phyloP scores from a whole-genome alignment of 64 coral and sea anemone species.

The Stylophora pistillata region DNA sequence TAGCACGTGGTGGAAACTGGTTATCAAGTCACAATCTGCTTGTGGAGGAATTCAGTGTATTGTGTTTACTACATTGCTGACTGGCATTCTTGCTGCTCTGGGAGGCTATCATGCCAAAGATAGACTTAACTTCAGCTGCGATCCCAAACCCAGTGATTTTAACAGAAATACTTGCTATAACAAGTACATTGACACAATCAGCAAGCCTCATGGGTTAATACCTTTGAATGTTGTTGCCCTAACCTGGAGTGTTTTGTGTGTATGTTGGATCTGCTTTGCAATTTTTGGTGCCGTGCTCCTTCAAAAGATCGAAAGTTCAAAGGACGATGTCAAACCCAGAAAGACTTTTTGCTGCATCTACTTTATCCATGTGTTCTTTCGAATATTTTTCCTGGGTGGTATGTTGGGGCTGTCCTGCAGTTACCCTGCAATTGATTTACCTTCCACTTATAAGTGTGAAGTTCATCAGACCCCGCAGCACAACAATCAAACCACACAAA shows the following conservation, averaged over 20 bases:
- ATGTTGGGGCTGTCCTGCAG: background rate
- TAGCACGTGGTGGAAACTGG: background rate
- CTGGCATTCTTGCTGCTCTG: background rate
- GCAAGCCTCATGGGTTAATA: background rate
- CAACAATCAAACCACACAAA: background rate
- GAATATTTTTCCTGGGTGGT: background rate
- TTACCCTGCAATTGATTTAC: background rate
- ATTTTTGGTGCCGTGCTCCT: background rate
- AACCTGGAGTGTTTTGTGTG: background rate
- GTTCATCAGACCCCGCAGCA: background rate
- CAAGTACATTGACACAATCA: background rate
- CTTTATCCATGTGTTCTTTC: background rate
- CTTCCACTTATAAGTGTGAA: background rate
- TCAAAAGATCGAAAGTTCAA: background rate
- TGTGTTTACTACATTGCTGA: background rate
- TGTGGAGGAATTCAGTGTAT: background rate
- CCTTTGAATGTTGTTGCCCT: background rate
- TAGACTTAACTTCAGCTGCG: background rate
- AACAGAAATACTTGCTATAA: background rate
- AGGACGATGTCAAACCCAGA: background rate
- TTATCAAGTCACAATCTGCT: background rate
- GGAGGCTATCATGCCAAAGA: background rate
- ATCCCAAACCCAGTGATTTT: background rate
- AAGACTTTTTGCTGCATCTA: background rate
- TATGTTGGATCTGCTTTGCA: background rate